These are phyloP conservation scores for Haemorhous mexicanus DNA, from an alignment of 2,113 vertebrate genomes.

Conservation along the genomic window DNA sequence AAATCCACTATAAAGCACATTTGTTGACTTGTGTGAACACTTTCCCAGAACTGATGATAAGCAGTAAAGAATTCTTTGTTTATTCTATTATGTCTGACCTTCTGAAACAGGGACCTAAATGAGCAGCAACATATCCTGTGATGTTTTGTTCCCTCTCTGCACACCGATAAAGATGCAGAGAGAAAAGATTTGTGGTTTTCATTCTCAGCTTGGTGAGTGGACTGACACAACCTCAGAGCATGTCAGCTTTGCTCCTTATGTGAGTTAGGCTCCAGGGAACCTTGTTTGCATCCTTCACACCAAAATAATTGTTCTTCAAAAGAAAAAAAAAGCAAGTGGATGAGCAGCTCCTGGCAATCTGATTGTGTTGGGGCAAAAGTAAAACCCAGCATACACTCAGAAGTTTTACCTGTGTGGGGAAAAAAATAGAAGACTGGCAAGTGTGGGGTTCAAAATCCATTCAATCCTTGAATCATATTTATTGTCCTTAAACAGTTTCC, in stretches of 20 bases:
- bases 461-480: neutral
- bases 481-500: neutral
- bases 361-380: neutral
- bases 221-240: neutral
- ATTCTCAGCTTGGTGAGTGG: neutral
- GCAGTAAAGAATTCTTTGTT: neutral
- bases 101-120: neutral
- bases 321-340: too few relatives aligned
- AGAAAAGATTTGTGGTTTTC: neutral
- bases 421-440: neutral
- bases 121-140: neutral
- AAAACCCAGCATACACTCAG: neutral
- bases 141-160: neutral
- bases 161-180: neutral
- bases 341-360: neutral
- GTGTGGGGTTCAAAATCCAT: neutral
- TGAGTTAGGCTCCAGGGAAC: neutral
- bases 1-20: neutral
- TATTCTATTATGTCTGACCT: neutral
- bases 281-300: neutral
- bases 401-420: neutral
- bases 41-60: neutral
- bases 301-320: neutral
- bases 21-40: neutral
- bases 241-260: accelerated